These are phyloP conservation scores for Cephus runcator DNA, from an alignment of 2,888 invertebrate genomes.

Conservation along the genomic window DNA sequence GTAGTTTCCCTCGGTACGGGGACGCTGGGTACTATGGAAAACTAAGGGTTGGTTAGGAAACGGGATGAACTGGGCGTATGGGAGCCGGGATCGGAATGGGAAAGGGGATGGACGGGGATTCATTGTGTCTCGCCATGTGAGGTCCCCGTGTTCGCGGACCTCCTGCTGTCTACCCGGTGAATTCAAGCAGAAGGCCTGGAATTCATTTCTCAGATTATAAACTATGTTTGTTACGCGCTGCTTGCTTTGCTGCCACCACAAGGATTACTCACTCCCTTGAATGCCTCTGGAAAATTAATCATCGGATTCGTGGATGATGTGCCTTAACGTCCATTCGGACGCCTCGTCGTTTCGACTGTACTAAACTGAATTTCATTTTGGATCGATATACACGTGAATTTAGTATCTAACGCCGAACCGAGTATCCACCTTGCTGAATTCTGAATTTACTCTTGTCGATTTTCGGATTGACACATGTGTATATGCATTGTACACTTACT, in stretches of 20 bases:
- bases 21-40: neutral
- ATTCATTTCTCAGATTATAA: conserved; percentile 53
- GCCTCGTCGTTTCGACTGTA: neutral
- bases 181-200: conserved; percentile 43
- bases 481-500: no score
- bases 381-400: neutral
- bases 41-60: neutral
- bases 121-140: conserved; percentile 52
- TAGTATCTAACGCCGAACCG: neutral
- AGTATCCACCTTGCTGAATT: neutral
- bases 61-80: neutral
- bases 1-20: neutral
- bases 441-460: neutral
- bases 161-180: conserved; percentile 44
- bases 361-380: neutral
- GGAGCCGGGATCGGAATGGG: conserved; percentile 13
- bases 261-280: neutral
- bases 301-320: neutral
- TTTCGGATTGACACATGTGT: neutral
- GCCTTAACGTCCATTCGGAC: neutral
- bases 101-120: conserved; percentile 27
- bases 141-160: conserved; percentile 46
- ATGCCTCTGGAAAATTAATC: conserved; percentile 2
- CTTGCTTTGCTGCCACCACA: conserved; percentile 1
- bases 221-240: conserved; percentile 20